Conservation (phyloP, 2,888 invertebrate genomes). For the Leptinotarsa haldemani region DNA sequence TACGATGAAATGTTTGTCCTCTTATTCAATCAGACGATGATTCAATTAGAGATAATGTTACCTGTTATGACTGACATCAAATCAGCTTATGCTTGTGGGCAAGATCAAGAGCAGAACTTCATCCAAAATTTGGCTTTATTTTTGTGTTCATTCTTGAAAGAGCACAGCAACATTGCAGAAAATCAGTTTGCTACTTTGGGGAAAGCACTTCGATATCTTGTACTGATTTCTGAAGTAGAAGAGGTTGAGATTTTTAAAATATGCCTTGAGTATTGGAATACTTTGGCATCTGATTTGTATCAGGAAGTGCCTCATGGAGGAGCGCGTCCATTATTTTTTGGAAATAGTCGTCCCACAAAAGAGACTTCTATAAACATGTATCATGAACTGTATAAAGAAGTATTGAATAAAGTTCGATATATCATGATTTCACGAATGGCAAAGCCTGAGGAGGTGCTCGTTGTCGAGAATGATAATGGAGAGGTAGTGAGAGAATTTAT, state of each 20-base stretch:
- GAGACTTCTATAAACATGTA: constrained; percentile 34
- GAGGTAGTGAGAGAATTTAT: constrained; percentile 99
- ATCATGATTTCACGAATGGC: constrained; percentile 99
- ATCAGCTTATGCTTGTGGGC: constrained; percentile 92
- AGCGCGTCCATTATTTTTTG: constrained; percentile 58
- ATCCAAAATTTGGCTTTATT: constrained; percentile 98
- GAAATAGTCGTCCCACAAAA: constrained; percentile 43
- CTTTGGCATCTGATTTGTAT: constrained; percentile 91
- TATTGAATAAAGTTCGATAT: constrained; percentile 88
- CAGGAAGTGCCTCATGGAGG: constrained; percentile 65
- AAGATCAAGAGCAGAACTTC: constrained; percentile 98
- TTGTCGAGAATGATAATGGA: constrained; percentile 99
- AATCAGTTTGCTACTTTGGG: constrained; percentile 80
- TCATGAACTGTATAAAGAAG: constrained; percentile 76
- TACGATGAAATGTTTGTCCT: constrained; percentile 94
- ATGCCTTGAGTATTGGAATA: constrained; percentile 99
- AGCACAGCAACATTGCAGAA: constrained; percentile 90
- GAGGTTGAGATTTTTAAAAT: constrained; percentile 99
- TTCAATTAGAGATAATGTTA: constrained; percentile 91
- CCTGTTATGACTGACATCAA: constrained; percentile 92
- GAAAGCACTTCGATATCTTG: constrained; percentile 87
- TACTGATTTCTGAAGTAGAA: constrained; percentile 96
- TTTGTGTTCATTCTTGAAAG: constrained; percentile 95
- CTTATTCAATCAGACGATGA: constrained; percentile 92
- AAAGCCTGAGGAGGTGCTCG: constrained; percentile 98